phyloP scores from a whole-genome alignment of 1,140 invertebrate species.

The Dryas iulia region DNA sequence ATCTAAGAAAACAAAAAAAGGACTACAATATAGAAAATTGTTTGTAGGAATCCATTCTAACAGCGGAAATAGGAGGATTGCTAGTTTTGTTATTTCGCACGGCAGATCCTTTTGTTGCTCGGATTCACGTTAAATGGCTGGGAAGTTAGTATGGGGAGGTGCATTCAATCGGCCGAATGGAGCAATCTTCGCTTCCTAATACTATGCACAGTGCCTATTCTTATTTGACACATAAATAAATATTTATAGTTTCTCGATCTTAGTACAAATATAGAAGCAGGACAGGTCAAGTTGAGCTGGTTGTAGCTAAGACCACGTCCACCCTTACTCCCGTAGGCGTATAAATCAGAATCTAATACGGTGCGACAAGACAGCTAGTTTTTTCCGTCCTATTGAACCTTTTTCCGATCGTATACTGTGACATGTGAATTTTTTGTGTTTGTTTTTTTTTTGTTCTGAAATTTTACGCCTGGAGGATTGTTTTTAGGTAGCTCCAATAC shows the following conservation, averaged over 20 bases:
- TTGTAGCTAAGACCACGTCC: conserved; percentile 49
- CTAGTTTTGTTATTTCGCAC: conserved; percentile 78
- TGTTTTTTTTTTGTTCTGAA: not conserved
- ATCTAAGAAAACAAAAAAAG: not conserved
- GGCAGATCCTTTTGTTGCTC: conserved; percentile 71
- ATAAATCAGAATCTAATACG: conserved; percentile 76
- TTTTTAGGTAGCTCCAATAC: no score
- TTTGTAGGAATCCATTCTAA: conserved; percentile 17
- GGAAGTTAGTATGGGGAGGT: conserved; percentile 74
- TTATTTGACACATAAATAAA: conserved; percentile 50
- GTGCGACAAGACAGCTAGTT: conserved; percentile 67
- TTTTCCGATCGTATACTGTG: conserved; percentile 45
- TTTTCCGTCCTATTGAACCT: conserved; percentile 73
- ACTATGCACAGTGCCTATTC: conserved; percentile 57
- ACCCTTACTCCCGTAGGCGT: conserved; percentile 52
- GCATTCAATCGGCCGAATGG: conserved; percentile 70
- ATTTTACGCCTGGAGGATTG: not conserved
- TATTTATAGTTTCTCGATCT: conserved; percentile 42
- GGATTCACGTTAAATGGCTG: conserved; percentile 74
- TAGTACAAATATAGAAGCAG: conserved; percentile 29
- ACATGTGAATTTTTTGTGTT: conserved; percentile 20
- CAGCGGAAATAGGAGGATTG: conserved; percentile 61
- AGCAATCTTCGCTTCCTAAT: conserved; percentile 76
- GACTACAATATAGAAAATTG: conserved; percentile 2
- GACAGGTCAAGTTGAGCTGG: conserved; percentile 49